Evolutionary conservation across 2,888 invertebrate species (phyloP), one percentile per base, ranked within the genome.

Genomic region (Dynastes grantii): DNA sequence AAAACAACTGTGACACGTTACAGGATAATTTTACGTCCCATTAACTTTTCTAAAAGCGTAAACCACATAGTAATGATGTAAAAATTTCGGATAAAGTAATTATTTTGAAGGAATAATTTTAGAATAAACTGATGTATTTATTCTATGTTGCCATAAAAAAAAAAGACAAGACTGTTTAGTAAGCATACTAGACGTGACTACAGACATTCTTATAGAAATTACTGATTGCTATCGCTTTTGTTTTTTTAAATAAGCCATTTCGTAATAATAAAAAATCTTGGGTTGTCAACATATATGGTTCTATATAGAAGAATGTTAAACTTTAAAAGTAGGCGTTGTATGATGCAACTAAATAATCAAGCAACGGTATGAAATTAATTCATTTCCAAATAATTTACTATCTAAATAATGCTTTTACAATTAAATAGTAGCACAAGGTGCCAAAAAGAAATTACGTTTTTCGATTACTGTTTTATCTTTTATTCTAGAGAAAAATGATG

Each of bases 1-100:
- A 61, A 61, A 61, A 61, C 61, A 11, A 61, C 27, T 22, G 27
- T 11, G 9, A 61, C 27, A 61, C 61, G 61, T 61, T 61, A n/a
- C 61, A 22, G 22, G 61, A 29, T 61, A 61, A 61, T 61, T 61
- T 61, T 61, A 27, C 22, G 16, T 61, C 3, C 27, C 22, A 29
- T 27, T 61, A 61, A 29, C 58, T 61, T 29, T 22, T 27, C 22
- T 2, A 29, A n/a, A 61, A 61, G 11, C 61, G 22, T 61, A 61
- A 61, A 61, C 53, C n/a, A 53, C n/a, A 53, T 45, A 45, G 45
- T 11, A 8, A 45, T 11, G 45, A 45, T 11, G 2, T 11, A 45
- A 45, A 45, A 0, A 45, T 45, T 45, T 45, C 45, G 5, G 5
- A 37, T 37, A 37, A 45, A 8, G 45, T 45, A 11, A 45, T 45